Conservation (phyloP, 2,113 vertebrate species). For the Otocyon megalotis region DNA sequence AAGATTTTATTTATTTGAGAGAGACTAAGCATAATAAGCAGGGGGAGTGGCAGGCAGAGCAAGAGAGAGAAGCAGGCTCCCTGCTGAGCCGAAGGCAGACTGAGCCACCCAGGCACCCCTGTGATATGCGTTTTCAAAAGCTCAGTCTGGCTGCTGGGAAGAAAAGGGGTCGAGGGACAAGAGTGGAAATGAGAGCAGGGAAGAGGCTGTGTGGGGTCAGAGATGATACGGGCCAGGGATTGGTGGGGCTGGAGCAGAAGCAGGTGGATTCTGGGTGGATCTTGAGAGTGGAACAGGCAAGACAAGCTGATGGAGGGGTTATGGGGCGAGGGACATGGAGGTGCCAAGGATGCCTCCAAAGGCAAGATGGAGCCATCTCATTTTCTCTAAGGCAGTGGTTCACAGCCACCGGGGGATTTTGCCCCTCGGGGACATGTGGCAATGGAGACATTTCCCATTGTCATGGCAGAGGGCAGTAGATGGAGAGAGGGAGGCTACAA, state of each 20-base stretch:
- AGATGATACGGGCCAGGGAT: rapidly evolving
- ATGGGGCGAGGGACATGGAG: not conserved
- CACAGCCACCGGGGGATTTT: not conserved
- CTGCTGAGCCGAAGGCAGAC: not conserved
- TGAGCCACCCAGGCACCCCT: not conserved
- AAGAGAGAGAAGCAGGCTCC: not conserved
- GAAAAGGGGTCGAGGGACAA: not conserved
- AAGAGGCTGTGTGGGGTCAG: not conserved
- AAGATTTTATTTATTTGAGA: not conserved
- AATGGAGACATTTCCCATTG: not conserved
- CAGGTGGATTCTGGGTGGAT: not conserved
- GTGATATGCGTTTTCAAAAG: not conserved
- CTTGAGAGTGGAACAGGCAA: not conserved
- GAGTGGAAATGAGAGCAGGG: not conserved
- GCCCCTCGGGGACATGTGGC: not conserved
- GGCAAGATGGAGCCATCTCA: not conserved
- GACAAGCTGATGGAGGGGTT: not conserved
- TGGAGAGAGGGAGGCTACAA: rapidly evolving
- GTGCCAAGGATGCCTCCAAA: not conserved
- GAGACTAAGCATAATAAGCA: not conserved
- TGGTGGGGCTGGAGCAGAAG: not conserved
- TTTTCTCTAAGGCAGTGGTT: not conserved
- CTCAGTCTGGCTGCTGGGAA: not conserved
- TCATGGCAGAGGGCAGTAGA: rapidly evolving
- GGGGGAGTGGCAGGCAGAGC: not conserved